Percentiles rank a stretch among this genome's conserved stretches.
phyloP scores from a whole-genome alignment of 2,797 vertebrate species.

The Amazonetta brasiliensis region DNA sequence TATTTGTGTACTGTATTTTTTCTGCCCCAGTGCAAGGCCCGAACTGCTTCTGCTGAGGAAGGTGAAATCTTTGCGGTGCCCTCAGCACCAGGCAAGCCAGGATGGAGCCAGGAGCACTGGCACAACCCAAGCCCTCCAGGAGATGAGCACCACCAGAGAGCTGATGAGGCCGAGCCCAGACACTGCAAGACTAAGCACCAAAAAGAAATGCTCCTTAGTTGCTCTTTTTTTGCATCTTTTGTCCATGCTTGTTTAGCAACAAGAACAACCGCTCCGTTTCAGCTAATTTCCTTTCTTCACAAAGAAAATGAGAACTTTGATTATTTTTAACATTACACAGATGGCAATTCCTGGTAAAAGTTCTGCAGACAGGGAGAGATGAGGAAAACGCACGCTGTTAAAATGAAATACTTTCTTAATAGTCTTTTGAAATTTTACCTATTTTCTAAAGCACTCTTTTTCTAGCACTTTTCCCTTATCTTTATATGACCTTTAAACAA shows the following conservation, averaged over 20 bases:
- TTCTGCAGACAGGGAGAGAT: not conserved
- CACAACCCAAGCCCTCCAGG: fast-evolving
- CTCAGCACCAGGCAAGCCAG: not conserved
- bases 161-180: fast-evolving
- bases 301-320: not conserved
- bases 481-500: not conserved
- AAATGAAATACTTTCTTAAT: not conserved
- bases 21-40: not conserved
- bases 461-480: not conserved
- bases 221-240: not conserved
- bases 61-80: not conserved
- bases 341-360: not conserved
- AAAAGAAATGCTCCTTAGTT: fast-evolving
- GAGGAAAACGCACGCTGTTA: not conserved
- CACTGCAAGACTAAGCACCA: fast-evolving
- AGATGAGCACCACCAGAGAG: no score
- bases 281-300: not conserved
- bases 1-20: not conserved
- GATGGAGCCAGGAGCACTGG: fast-evolving
- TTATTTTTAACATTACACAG: not conserved
- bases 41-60: not conserved
- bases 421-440: not conserved
- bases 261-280: not conserved
- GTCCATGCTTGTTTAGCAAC: not conserved
- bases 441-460: not conserved